Evolutionary conservation across 2,888 invertebrate species (phyloP), one percentile per base, ranked within the genome.

Genomic region (Eilema depressum): DNA sequence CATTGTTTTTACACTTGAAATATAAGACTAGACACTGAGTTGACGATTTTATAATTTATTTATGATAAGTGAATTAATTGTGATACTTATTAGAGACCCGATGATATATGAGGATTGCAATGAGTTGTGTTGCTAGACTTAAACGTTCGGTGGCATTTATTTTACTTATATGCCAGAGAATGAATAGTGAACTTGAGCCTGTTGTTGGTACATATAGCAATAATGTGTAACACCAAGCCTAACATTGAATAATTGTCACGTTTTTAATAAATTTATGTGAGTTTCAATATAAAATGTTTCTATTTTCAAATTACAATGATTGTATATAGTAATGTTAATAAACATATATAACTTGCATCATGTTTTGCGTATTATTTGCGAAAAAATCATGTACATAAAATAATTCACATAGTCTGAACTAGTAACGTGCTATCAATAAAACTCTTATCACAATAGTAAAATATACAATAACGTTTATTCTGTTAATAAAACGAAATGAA

Each of bases 11-110:
- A 88, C 89, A 89, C 89, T 86, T 88, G 89, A 91, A 85, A 91
- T 91, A 91, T 89, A 83, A 91, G 89, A 91, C 87, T 88, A 88
- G 91, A 93, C 89, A 87, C 90, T 91, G 86, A 79, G 92, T 94
- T 95, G 93, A 94, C 93, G 91, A 92, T 92, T 94, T 92, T 91
- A 92, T 94, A 93, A 94, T 95, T 95, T 94, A 94, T 95, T 94
- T 94, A 93, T 92, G 86, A 89, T 94, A 94, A 94, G 95, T 95
- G 93, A 91, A 93, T 93, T 92, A 87, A 91, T 92, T 94, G 95
- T 95, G 94, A 95, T 93, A 93, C 81, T 92, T 91, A 89, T 89
- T 89, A 89, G 91, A 88, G 88, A 91, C 88, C 88, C 88, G 82
- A 88, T 85, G 78, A 85, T 87, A 86, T 73, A 88, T 89, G 85